Base-by-base conservation (phyloP, 2,113 vertebrate genomes). In the Agapornis roseicollis region DNA sequence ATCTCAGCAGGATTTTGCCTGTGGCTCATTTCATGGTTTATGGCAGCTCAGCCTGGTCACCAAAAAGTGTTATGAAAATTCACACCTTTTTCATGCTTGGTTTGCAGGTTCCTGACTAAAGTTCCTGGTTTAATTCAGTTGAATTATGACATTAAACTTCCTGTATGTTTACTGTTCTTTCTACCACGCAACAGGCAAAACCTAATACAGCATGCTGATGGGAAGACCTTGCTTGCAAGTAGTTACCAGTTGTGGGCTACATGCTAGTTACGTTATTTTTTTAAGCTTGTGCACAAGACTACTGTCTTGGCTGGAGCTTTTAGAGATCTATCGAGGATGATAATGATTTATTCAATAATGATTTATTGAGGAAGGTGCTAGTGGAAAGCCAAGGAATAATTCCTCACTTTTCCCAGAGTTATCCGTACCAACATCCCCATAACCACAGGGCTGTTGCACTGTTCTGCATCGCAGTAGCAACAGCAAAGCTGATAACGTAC, bases 201-300 rank as follows among this genome's bases (percentile, higher is more conserved):
- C 24, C 49, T 37, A 13, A 11, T 13, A 4, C 13, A 56, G 28
- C 24, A 9, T 14, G 47, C 22, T 79, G 44, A 47, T 49, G 44
- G 56, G 22, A 44, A 70, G 44, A 56, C 58, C 25, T 80, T 6
- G 31, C 31, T 10, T 69, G 10, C n/a, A 20, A 17, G 24, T 35
- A 14, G 27, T 61, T 58, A 63, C 5, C 46, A 58, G 11, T 1
- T 72, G 27, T 16, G 22, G 29, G 49, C 24, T 80, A 17, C 1
- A 1, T 39, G 47, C 35, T 60, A 27, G 13, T 37, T 44, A 50
- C 0, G 0, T 1, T 42, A 12, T 11, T 56, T 66, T 83, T 73
- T 77, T 37, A 49, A 84, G 29, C 17, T 53, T 1, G 0, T n/a
- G 24, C 35, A 68, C 27, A 64, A 52, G n/a, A 37, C 33, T 56